Conservation (phyloP, 1,140 invertebrate genomes). For the Microplitis demolitor region DNA sequence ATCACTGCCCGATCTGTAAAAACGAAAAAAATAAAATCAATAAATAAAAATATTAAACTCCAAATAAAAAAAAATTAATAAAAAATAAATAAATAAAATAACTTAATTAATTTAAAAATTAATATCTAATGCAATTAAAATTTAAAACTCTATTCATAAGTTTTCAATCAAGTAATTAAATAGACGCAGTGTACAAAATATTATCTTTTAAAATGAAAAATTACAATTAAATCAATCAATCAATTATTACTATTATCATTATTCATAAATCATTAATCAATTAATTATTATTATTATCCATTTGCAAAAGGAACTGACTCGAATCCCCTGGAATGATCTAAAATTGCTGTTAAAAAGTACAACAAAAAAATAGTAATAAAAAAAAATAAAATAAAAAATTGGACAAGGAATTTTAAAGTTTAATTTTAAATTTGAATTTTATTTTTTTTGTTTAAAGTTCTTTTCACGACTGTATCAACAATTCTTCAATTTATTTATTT, state of each 20-base stretch:
- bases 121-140: not conserved
- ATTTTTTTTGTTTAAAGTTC: not conserved
- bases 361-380: slow-evolving; percentile 35
- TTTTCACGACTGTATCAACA: not conserved
- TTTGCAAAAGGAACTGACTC: slow-evolving; percentile 46
- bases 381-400: slow-evolving; percentile 14
- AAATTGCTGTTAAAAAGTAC: slow-evolving; percentile 49
- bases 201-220: too few species aligned
- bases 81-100: not conserved
- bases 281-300: not conserved
- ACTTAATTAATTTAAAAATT: not conserved
- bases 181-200: too few species aligned
- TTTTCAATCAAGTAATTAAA: too few species aligned
- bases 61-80: not conserved
- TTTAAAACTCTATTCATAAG: too few species aligned
- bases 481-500: too few species aligned
- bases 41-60: slow-evolving; percentile 40
- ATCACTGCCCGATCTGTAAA: slow-evolving; percentile 55
- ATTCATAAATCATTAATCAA: not conserved
- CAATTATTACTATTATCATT: not conserved
- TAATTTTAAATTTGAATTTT: too few species aligned
- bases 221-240: not conserved
- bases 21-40: slow-evolving; percentile 41
- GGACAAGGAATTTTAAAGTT: not conserved
- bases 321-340: slow-evolving; percentile 55